Evolutionary conservation across 2,888 invertebrate species (phyloP), one percentile per base, ranked within the genome.

Genomic region (Chloromyia formosa): DNA sequence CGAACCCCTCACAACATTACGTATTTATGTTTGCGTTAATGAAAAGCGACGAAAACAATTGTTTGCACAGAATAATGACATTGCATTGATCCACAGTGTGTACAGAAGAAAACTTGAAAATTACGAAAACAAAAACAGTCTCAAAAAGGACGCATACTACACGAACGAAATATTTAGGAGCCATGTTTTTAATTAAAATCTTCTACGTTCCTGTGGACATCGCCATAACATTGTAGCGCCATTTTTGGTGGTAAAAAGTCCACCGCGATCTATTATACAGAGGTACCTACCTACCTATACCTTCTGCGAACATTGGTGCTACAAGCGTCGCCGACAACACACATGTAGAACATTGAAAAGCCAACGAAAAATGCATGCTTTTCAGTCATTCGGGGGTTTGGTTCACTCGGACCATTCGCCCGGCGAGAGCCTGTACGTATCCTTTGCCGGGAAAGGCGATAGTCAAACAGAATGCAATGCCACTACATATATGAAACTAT

Each of bases 181-280:
- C 62, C 62, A 62, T 66, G 66, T 49, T 66, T 66, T 66, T 66
- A 66, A 66, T 66, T 66, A 66, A 66, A 66, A 66, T 20, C 49
- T 66, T 49, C 66, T 66, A n/a, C 20, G 20, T 66, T 49, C 22
- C 23, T 22, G 20, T 22, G 49, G 10, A 18, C 56, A 12, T 16
- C 10, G 53, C 53, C 53, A 53, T 53, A 2, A 35, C 27, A 35
- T 35, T 10, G 53, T 1, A 16, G 2, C 18, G 1, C 56, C 16
- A 20, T 10, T 14, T 22, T 66, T 49, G 66, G 66, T 66, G 49
- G 49, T 49, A 66, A 66, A 66, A n/a, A 66, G 66, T 49, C 23
- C 20, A 22, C 66, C 49, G 16, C 49, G 49, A 12, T 7, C 16
- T n/a, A 12, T n/a, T 12, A n/a, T 49, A n/a, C 49, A 49, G 16